phyloP scores from a whole-genome alignment of 2,113 vertebrate genomes.

The Clinocottus analis region DNA sequence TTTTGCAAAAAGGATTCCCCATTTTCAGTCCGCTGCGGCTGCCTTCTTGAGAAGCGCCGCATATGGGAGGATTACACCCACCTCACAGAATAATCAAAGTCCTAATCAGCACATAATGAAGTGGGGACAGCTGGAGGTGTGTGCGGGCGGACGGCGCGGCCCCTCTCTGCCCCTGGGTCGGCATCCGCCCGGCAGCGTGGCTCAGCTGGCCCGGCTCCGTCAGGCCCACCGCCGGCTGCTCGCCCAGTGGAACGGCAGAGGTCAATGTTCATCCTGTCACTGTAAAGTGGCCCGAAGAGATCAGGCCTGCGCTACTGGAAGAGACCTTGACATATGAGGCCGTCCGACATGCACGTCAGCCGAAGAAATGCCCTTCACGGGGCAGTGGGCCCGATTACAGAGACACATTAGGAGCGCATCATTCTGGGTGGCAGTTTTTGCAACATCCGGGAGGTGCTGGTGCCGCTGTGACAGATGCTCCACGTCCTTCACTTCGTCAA shows the following conservation, averaged over 20 bases:
- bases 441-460: conserved; percentile 40
- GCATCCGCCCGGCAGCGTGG: conserved; percentile 50
- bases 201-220: conserved; percentile 65
- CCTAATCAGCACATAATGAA: conserved; percentile 73
- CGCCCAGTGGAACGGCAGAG: conserved; percentile 72
- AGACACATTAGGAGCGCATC: conserved; percentile 50
- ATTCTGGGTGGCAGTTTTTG: conserved; percentile 38
- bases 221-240: conserved; percentile 63
- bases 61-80: conserved; percentile 24
- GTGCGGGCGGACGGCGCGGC: too few relatives aligned
- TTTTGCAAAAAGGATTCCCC: conserved; percentile 24
- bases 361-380: conserved; percentile 69
- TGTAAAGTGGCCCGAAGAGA: conserved; percentile 72
- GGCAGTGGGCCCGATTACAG: conserved; percentile 54
- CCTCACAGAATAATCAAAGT: conserved; percentile 39
- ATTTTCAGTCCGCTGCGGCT: conserved; percentile 1
- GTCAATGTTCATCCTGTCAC: conserved; percentile 73
- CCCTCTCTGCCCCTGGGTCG: too few relatives aligned
- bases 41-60: conserved; percentile 6
- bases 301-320: conserved; percentile 42
- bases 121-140: conserved; percentile 66
- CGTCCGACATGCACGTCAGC: conserved; percentile 66
- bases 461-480: conserved; percentile 54
- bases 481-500: conserved; percentile 22
- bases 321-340: conserved; percentile 71